Percentiles rank a stretch among this genome's conserved stretches.
Evolutionary conservation across 2,888 invertebrate genomes (phyloP).

Genomic region (Rotaria macrura): DNA sequence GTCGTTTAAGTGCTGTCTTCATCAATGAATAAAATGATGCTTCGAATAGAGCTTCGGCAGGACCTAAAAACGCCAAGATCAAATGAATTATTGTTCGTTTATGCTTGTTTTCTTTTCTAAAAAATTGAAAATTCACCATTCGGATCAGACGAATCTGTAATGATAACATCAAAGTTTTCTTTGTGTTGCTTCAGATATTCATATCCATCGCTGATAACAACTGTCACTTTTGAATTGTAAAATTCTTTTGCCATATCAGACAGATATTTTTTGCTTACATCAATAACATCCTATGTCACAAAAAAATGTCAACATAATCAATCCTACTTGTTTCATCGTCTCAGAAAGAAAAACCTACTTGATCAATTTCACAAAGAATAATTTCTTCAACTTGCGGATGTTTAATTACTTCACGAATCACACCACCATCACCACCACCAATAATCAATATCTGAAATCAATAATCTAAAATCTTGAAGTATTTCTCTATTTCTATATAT

Average conservation of each 20-base stretch:
- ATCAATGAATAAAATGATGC: conserved; percentile 73
- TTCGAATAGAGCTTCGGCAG: conserved; percentile 63
- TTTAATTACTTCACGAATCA: conserved; percentile 26
- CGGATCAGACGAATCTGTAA: conserved; percentile 95
- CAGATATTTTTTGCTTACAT: conserved; percentile 73
- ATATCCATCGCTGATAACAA: conserved; percentile 83
- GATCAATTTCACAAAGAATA: conserved; percentile 84
- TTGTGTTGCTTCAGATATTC: conserved; percentile 75
- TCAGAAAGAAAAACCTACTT: conserved; percentile 42
- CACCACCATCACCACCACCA: conserved; percentile 33
- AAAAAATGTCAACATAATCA: not conserved
- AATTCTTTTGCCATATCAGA: conserved; percentile 83
- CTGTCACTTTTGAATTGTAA: conserved; percentile 65
- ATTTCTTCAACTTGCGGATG: conserved; percentile 28
- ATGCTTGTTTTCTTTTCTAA: too few relatives aligned
- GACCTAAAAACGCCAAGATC: conserved; percentile 46
- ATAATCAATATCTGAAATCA: conserved; percentile 38
- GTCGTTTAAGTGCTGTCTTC: conserved; percentile 64
- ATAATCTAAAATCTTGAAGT: not conserved
- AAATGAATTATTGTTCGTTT: not conserved
- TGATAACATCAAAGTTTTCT: conserved; percentile 83
- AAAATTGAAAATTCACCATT: conserved; percentile 53
- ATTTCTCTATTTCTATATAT: not conserved
- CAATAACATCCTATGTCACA: conserved; percentile 61
- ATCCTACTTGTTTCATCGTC: not conserved